Conservation (phyloP, 1,140 invertebrate species). For the Rhopalosiphum padi region DNA sequence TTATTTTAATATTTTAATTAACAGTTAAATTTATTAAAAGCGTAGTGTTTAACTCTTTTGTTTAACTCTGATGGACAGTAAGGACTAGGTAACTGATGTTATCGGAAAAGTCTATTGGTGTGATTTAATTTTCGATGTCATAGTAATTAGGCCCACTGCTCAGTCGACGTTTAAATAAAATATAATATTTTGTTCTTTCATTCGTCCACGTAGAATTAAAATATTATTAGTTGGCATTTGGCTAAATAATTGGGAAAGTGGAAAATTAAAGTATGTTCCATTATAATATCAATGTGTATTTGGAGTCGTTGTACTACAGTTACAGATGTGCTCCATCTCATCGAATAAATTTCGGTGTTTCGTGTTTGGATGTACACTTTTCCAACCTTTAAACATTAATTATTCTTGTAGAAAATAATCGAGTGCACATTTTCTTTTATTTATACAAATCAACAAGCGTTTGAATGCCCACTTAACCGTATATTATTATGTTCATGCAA, state of each 20-base stretch:
- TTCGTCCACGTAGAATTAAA: not conserved
- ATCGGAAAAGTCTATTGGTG: not conserved
- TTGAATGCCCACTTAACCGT: constrained; percentile 9
- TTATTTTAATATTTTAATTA: not conserved
- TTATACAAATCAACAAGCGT: constrained; percentile 22
- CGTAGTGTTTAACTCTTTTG: constrained; percentile 56
- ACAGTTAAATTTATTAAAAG: constrained; percentile 43
- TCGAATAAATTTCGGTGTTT: not conserved
- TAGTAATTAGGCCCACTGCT: constrained; percentile 31
- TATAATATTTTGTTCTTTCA: constrained; percentile 11
- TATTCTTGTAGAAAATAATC: not conserved
- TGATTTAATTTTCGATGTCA: not conserved
- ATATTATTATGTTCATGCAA: constrained; percentile 42
- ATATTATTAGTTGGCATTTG: not conserved
- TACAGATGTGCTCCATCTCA: not conserved
- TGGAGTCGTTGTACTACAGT: constrained; percentile 41
- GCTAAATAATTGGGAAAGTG: not conserved
- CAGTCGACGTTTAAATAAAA: not conserved
- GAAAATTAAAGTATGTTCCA: constrained; percentile 17
- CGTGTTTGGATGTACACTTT: not conserved
- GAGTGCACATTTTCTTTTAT: not conserved
- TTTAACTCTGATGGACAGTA: constrained; percentile 27
- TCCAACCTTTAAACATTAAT: not conserved
- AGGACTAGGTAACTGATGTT: not conserved
- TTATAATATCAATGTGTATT: constrained; percentile 53